Conservation (phyloP, 2,797 vertebrate genomes). For the Ptychobarbus kaznakovi region DNA sequence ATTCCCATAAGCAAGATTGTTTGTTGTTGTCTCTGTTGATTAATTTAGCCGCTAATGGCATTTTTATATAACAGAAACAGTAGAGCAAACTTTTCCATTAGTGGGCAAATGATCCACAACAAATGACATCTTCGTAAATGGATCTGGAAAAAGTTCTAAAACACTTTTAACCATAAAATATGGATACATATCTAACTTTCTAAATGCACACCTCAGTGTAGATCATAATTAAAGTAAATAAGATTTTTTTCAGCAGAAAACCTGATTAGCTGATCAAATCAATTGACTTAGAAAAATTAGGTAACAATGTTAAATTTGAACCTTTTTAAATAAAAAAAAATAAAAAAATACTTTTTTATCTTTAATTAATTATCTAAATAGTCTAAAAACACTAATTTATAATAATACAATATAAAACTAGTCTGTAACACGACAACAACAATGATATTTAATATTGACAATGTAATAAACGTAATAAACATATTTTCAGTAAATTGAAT, state of each 20-base stretch:
- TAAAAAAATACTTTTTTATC: too few relatives aligned
- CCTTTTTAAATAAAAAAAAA: background rate
- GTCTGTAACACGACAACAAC: background rate
- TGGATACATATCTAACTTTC: background rate
- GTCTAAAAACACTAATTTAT: background rate
- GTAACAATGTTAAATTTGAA: background rate
- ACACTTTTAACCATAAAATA: background rate
- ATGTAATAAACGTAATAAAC: background rate
- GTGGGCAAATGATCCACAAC: conserved; percentile 27
- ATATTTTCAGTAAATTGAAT: background rate
- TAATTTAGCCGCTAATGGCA: conserved; percentile 20
- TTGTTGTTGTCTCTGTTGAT: conserved; percentile 26
- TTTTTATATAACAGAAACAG: conserved; percentile 15
- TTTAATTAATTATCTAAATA: background rate
- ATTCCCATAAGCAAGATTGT: background rate
- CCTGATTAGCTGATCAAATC: background rate
- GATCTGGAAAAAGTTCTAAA: background rate
- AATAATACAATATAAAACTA: background rate
- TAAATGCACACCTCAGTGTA: background rate
- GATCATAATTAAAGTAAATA: background rate
- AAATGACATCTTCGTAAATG: background rate
- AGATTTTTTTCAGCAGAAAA: background rate
- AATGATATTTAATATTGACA: background rate
- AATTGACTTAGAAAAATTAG: background rate
- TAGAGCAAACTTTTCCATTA: background rate